These are phyloP conservation scores for Centropus bengalensis DNA, from an alignment of 2,113 vertebrate genomes.

Conservation along the genomic window DNA sequence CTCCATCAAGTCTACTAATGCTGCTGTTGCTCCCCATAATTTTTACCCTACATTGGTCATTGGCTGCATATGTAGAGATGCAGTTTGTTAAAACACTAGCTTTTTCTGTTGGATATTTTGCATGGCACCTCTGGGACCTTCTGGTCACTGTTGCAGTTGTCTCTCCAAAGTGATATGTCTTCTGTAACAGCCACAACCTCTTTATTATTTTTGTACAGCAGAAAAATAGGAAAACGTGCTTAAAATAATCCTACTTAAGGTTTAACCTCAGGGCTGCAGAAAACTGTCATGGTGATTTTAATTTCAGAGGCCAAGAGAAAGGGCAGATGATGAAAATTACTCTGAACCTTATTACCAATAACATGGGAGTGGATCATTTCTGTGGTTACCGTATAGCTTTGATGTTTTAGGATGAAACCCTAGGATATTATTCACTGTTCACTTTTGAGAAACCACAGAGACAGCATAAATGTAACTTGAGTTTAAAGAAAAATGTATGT, in stretches of 20 bases:
- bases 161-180: not conserved
- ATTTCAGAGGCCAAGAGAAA: conserved; percentile 17
- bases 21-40: not conserved
- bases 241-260: not conserved
- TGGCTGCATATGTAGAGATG: conserved; percentile 26
- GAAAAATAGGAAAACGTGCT: conserved; percentile 17
- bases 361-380: not conserved
- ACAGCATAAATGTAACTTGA: not conserved
- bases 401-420: not conserved
- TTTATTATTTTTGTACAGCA: not conserved
- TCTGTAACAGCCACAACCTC: not conserved
- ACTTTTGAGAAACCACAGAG: not conserved
- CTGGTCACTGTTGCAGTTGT: not conserved
- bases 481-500: not conserved
- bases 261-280: conserved; percentile 2
- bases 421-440: not conserved
- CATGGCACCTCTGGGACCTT: not conserved
- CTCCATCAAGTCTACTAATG: not conserved
- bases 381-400: conserved; percentile 1
- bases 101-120: not conserved
- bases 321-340: conserved; percentile 20
- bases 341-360: conserved; percentile 5
- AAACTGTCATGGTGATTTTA: conserved; percentile 21
- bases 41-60: not conserved
- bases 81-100: not conserved